phyloP scores from a whole-genome alignment of 2,797 vertebrate species.

The Platyrinchus mystaceus region DNA sequence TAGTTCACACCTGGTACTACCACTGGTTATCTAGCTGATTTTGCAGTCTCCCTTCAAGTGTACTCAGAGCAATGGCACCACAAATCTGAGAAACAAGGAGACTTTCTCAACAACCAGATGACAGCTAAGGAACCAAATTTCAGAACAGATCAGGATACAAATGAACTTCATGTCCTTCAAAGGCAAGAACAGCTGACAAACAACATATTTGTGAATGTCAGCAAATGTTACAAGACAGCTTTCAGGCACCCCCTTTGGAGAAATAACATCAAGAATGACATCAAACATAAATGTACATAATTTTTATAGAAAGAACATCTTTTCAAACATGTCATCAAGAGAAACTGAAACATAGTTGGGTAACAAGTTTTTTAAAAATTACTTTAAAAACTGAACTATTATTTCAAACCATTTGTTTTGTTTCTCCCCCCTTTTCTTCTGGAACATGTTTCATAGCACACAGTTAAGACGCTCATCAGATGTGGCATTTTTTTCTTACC shows the following conservation, averaged over 20 bases:
- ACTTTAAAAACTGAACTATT: not conserved
- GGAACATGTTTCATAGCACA: not conserved
- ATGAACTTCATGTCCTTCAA: not conserved
- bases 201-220: not conserved
- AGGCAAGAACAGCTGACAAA: slow-evolving; percentile 5
- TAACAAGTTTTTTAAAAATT: not conserved
- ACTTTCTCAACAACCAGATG: not conserved
- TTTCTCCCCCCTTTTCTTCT: not conserved
- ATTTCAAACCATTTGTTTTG: not conserved
- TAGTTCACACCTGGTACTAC: not conserved
- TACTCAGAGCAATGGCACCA: not conserved
- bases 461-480: not conserved
- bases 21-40: fast-evolving
- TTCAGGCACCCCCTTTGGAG: not conserved
- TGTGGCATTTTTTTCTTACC: not conserved
- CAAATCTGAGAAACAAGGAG: not conserved
- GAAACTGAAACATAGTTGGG: not conserved
- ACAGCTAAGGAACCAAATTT: not conserved
- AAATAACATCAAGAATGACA: not conserved
- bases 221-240: not conserved
- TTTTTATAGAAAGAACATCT: not conserved
- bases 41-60: not conserved
- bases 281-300: not conserved
- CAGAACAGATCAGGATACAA: not conserved
- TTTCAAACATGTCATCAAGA: not conserved